Evolutionary conservation across 1,140 invertebrate genomes (phyloP).

Genomic region (Mycetomoellerius zeteki): DNA sequence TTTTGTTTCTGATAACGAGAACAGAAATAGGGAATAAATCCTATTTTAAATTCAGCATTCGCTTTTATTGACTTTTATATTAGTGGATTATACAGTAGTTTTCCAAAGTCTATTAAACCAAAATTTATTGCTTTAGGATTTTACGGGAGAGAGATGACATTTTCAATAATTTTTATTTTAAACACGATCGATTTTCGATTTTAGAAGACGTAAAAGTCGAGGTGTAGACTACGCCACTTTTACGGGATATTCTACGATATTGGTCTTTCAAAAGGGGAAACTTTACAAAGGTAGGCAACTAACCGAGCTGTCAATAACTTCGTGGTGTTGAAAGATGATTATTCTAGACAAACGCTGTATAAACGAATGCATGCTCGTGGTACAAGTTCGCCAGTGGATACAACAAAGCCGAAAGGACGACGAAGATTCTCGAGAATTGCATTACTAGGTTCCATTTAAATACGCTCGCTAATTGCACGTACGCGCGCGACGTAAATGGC

Average conservation of each 20-base stretch:
- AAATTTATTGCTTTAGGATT: constrained; percentile 2
- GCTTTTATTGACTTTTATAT: constrained; percentile 4
- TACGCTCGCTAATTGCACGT: constrained; percentile 72
- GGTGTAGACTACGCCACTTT: neutral
- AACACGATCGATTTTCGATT: constrained; percentile 33
- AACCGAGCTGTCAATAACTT: constrained; percentile 11
- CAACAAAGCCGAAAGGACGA: constrained; percentile 20
- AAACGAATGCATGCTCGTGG: neutral
- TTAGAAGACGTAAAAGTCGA: constrained; percentile 10
- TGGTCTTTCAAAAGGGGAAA: neutral
- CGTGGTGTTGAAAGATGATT: constrained; percentile 12
- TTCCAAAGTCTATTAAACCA: neutral
- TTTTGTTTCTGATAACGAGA: neutral
- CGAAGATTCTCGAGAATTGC: constrained; percentile 36
- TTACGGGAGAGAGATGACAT: neutral
- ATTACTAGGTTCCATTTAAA: constrained; percentile 69
- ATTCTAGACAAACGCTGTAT: neutral
- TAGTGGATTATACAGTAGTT: neutral
- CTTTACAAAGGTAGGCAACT: neutral
- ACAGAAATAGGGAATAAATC: neutral
- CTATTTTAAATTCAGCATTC: constrained; percentile 25
- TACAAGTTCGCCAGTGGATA: neutral
- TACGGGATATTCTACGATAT: neutral
- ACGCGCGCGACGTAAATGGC: constrained; percentile 67
- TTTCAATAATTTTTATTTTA: constrained; percentile 2